These are phyloP conservation scores for Microtus montanus DNA, from an alignment of 2,113 vertebrate species.

Conservation along the genomic window DNA sequence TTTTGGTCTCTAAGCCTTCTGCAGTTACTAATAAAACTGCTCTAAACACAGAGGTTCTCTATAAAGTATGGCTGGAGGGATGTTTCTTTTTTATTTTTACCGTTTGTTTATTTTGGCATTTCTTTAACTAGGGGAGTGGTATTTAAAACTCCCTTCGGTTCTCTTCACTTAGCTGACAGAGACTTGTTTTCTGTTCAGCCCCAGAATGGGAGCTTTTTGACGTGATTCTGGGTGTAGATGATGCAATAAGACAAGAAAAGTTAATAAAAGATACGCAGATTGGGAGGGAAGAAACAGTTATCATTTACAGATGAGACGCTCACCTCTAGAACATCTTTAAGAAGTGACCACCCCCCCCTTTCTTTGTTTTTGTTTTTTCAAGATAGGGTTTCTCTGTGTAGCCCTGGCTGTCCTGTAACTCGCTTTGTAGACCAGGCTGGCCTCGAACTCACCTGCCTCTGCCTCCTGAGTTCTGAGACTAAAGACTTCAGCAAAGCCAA, in stretches of 20 bases:
- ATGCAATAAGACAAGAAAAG: not conserved
- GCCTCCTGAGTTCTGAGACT: not conserved
- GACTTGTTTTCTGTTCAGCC: not conserved
- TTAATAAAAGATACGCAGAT: not conserved
- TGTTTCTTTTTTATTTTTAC: not conserved
- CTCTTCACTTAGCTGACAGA: not conserved
- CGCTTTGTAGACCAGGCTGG: not conserved
- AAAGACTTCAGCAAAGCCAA: not conserved
- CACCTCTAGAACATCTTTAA: conserved; percentile 7
- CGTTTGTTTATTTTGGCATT: not conserved
- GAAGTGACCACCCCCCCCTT: not conserved
- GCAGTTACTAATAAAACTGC: not conserved
- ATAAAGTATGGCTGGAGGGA: not conserved
- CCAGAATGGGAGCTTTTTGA: not conserved
- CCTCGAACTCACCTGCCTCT: not conserved
- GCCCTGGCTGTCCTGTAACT: not conserved
- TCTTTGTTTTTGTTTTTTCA: not conserved
- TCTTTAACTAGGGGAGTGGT: not conserved
- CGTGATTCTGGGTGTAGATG: not conserved
- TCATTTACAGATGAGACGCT: not conserved
- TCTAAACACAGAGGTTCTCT: not conserved
- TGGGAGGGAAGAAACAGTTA: not conserved
- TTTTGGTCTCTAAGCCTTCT: not conserved
- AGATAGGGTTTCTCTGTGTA: not conserved
- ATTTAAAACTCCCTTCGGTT: not conserved